Evolutionary conservation across 2,888 invertebrate species (phyloP).

Genomic region (Polydesmus complanatus): DNA sequence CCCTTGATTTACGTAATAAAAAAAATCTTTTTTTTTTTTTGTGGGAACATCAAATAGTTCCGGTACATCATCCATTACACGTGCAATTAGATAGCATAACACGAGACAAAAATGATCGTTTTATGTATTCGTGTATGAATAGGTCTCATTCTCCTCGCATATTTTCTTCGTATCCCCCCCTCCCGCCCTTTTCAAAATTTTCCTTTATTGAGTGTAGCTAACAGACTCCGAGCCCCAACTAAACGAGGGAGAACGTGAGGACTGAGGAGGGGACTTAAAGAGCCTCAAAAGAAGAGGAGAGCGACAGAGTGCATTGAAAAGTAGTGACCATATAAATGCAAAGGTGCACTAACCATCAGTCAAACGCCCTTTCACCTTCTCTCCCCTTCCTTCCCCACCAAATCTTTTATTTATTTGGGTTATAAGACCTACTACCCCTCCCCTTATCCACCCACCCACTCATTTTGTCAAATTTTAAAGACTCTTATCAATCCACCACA

Average conservation of each 20-base stretch:
- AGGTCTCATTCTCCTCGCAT: not conserved
- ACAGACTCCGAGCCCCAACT: too few relatives aligned
- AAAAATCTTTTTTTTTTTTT: too few relatives aligned
- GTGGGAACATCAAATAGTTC: too few relatives aligned
- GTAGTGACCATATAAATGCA: not conserved
- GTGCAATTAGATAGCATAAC: slow-evolving; percentile 3
- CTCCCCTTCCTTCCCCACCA: not conserved
- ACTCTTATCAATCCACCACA: too few relatives aligned
- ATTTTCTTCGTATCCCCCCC: not conserved
- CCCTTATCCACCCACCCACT: too few relatives aligned
- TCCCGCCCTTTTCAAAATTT: not conserved
- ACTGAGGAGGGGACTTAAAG: not conserved
- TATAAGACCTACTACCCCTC: too few relatives aligned
- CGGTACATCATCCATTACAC: not conserved
- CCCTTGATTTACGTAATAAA: too few relatives aligned
- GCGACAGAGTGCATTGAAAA: not conserved
- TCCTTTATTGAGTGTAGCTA: too few relatives aligned
- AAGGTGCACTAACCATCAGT: not conserved
- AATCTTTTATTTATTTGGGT: too few relatives aligned
- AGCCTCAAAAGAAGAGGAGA: not conserved
- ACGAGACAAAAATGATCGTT: not conserved
- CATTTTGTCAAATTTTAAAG: too few relatives aligned
- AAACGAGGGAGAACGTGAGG: too few relatives aligned
- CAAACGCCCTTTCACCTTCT: not conserved
- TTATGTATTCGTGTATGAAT: not conserved